Evolutionary conservation across 2,113 vertebrate genomes (phyloP), one percentile per base, ranked within the genome.

Genomic region (Cercopithecus mona): DNA sequence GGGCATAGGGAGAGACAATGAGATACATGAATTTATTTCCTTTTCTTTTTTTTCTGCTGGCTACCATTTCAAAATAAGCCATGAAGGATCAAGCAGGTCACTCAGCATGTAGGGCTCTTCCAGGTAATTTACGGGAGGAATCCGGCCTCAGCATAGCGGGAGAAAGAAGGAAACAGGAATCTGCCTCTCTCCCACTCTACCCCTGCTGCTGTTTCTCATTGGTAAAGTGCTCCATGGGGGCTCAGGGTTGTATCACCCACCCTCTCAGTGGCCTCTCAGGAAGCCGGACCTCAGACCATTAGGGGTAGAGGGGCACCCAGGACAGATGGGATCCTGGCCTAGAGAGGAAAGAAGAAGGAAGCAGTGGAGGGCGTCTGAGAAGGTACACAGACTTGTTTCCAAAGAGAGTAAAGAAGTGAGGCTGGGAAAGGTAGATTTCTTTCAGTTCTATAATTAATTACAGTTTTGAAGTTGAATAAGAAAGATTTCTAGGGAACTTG

Each of bases 401-500:
- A 11, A 5, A 0, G 2, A 23, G 32, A 20, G 6, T 45, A 52
- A 64, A 79, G 85, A 93, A 70, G 90, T 32, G 35, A 82, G 61
- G 6, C 45, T 79, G 78, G 38, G 48, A 38, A 78, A 72, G 68
- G 52, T 9, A 30, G 43, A 8, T 59, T 79, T 38, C n/a, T 20
- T 55, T 55, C 43, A 30, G 32, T 38, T 97, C 78, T n/a, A 7
- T 17, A 38, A 38, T 92, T 40, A 81, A 79, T 82, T 78, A 25
- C 17, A 66, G n/a, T 87, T 88, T 73, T 55, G 68, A 96, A 87
- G 32, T 20, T 80, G 79, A 45, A 43, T 55, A 89, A 89, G 66
- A 88, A 68, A 61, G 38, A 72, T 32, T 82, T 89, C 70, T 92
- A 94, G 57, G 83, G 55, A 94, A 57, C 68, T 82, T 35, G 80